Evolutionary conservation across 2,113 vertebrate species (phyloP), one percentile per base, ranked within the genome.

Genomic region (Vanacampus margaritifer): DNA sequence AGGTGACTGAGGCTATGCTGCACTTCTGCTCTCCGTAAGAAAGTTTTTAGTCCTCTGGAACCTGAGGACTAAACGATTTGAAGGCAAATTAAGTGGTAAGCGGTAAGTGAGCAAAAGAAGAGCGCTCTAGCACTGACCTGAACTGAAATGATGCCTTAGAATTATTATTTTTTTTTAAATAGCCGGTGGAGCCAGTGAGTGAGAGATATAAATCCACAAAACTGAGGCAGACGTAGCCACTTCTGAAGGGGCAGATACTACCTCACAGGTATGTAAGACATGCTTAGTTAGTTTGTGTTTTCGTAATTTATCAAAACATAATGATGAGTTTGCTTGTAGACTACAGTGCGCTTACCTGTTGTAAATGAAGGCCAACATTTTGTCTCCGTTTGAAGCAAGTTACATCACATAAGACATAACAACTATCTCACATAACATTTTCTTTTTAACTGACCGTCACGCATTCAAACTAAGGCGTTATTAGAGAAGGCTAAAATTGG

Each of bases 21-120:
- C 46, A 24, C 51, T 45, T 39, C 51, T 37, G 45, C 21, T 23
- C n/a, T 61, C 37, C 17, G 37, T 54, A 1, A 16, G 60, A 74
- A 76, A 82, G 28, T 32, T 77, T 80, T 76, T 53, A 67, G 74
- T 75, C 76, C 72, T 75, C 60, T 65, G 79, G 11, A 35, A 66
- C 60, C 66, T n/a, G n/a, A n/a, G n/a, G 71, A 39, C 16, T 17
- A 79, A 36, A 64, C 72, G 64, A 73, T 46, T 72, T 72, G 19
- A 67, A 36, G 63, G 73, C 35, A 61, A 60, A n/a, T n/a, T n/a
- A n/a, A n/a, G 0, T 17, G 43, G 26, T 41, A 46, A 48, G 63
- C 63, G 54, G 45, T 16, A 64, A 17, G 16, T 65, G 43, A 60
- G 53, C 45, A 58, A 45, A 17, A 58, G 56, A 9, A 57, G 21